These are phyloP conservation scores for Carduelis carduelis DNA, from an alignment of 2,797 vertebrate genomes.

Conservation along the genomic window DNA sequence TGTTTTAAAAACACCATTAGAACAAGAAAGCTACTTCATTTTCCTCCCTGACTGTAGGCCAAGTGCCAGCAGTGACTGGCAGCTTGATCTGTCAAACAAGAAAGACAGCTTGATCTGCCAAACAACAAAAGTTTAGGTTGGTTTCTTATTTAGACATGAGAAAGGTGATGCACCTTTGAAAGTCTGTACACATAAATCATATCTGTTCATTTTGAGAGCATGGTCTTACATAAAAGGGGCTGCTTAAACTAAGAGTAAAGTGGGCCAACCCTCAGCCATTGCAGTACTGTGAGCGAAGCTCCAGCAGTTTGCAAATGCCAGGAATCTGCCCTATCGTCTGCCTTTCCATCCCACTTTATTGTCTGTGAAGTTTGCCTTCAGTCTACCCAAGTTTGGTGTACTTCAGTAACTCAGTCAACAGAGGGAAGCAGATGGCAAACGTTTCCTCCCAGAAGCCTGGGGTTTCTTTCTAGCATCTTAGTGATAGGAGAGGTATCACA, in stretches of 20 bases:
- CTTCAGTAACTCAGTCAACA: conserved; percentile 43
- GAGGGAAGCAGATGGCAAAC: conserved; percentile 46
- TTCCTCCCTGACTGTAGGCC: not conserved
- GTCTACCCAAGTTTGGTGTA: not conserved
- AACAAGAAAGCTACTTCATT: not conserved
- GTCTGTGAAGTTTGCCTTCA: not conserved
- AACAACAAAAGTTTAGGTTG: not conserved
- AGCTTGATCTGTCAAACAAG: not conserved
- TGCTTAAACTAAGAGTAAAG: not conserved
- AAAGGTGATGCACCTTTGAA: not conserved
- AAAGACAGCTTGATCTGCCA: not conserved
- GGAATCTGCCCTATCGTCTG: not conserved
- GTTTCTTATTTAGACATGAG: not conserved
- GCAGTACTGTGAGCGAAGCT: not conserved
- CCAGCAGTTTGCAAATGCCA: not conserved
- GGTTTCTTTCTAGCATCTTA: not conserved
- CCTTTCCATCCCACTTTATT: not conserved
- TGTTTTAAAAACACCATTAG: not conserved
- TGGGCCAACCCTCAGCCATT: not conserved
- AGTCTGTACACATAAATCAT: not conserved
- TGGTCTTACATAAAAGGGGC: not conserved
- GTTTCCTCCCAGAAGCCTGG: not conserved
- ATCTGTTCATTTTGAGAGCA: not conserved
- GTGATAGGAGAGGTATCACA: rapidly evolving
- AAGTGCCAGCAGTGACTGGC: not conserved